Evolutionary conservation across 2,888 invertebrate species (phyloP).

Genomic region (Herminia tarsipennalis): DNA sequence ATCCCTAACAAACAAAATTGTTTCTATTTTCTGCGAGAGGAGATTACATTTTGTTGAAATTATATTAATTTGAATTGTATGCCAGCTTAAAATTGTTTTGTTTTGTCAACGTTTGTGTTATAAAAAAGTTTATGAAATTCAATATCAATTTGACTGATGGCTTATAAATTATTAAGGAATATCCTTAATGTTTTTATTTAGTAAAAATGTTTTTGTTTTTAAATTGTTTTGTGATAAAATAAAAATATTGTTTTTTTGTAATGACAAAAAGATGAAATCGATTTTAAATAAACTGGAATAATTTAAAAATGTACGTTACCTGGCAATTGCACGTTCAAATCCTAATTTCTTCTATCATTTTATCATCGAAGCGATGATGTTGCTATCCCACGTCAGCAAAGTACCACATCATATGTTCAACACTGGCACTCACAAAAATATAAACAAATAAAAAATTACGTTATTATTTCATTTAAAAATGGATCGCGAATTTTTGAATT

Average conservation of each 20-base stretch:
- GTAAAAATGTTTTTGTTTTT: neutral
- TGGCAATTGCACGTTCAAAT: constrained; percentile 57
- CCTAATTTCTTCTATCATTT: constrained; percentile 58
- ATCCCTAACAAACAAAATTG: constrained; percentile 5
- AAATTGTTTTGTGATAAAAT: neutral
- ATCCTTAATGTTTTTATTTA: too few species aligned
- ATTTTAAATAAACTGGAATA: too few species aligned
- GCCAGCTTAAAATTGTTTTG: constrained; percentile 1
- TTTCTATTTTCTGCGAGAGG: neutral
- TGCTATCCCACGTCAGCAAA: constrained; percentile 67
- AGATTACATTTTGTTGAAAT: constrained; percentile 1
- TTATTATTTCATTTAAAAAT: constrained; percentile 21
- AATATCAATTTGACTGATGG: neutral
- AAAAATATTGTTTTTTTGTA: too few species aligned
- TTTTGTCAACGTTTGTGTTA: too few species aligned
- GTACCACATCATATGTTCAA: constrained; percentile 64
- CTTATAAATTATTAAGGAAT: neutral
- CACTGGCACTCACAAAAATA: constrained; percentile 53
- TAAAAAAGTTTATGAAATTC: neutral
- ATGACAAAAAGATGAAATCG: too few species aligned
- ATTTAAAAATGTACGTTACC: constrained; percentile 43
- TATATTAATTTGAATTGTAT: neutral
- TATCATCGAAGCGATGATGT: constrained; percentile 57
- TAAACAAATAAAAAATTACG: constrained; percentile 35
- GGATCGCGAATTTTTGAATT: constrained; percentile 46